Conservation (phyloP, 2,113 vertebrate genomes). For the Hirundichthys speculiger region DNA sequence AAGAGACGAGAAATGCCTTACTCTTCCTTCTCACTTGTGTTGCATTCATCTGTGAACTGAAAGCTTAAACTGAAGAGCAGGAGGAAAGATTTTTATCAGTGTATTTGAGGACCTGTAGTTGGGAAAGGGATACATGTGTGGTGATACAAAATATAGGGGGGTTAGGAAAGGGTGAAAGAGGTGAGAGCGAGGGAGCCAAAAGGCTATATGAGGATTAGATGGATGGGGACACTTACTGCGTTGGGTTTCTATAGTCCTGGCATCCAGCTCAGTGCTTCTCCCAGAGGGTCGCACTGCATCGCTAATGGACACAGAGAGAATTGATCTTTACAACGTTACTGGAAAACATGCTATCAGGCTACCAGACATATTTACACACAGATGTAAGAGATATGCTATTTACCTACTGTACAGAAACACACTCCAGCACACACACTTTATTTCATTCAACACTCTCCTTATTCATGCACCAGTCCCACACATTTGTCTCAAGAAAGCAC, state of each 20-base stretch:
- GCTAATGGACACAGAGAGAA: conserved; percentile 63
- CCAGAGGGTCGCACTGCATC: conserved; percentile 47
- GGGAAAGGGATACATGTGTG: conserved; percentile 13
- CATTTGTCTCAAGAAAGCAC: conserved; percentile 31
- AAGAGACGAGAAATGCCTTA: conserved; percentile 12
- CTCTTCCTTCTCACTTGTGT: conserved; percentile 4
- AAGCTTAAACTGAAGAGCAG: conserved; percentile 4
- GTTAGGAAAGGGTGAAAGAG: conserved; percentile 32
- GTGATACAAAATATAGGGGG: conserved; percentile 21
- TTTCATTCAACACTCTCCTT: conserved; percentile 4
- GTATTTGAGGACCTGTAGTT: conserved; percentile 5
- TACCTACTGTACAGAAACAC: conserved; percentile 15
- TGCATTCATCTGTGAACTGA: conserved; percentile 8
- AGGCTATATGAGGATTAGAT: conserved; percentile 45
- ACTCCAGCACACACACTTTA: background rate
- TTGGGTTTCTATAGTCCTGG: conserved; percentile 26
- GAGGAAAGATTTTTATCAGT: conserved; percentile 21
- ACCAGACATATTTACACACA: conserved; percentile 22
- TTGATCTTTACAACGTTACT: conserved; percentile 60
- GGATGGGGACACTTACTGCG: conserved; percentile 25
- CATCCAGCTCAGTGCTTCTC: conserved; percentile 54
- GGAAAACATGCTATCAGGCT: conserved; percentile 49
- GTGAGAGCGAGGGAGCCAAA: conserved; percentile 21
- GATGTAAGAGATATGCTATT: conserved; percentile 30
- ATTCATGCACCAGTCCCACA: conserved; percentile 15